Evolutionary conservation across 2,797 vertebrate species (phyloP), one percentile per base, ranked within the genome.

Genomic region (Xenopus petersii): DNA sequence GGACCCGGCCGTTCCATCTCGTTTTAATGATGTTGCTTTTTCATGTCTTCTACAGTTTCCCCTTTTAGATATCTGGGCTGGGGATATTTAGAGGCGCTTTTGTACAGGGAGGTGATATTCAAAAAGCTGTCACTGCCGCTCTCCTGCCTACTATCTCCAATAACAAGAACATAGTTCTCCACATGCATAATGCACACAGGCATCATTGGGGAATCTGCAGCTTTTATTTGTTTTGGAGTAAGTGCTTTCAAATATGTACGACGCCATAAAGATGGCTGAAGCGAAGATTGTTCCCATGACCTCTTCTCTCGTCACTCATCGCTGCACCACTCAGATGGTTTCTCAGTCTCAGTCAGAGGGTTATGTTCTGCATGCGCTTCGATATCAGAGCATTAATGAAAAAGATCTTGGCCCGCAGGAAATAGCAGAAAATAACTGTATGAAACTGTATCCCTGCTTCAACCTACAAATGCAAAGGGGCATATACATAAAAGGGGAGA

Each of bases 1-100:
- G 83, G 84, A 85, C 84, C 82, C 81, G 64, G 67, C 83, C 81
- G 12, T 62, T 67, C 26, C 64, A n/a, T 67, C 59, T 36, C 54
- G 67, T 74, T 79, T 58, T 79, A 66, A 79, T 59, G 61, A 65
- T 74, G 69, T 74, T 74, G 71, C 61, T 55, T 66, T 70, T 70
- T 36, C 54, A 49, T 24, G 51, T 78, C 75, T 73, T 70, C 70
- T 78, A 42, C 71, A 16, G 58, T 70, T 70, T 74, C 12, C 17
- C 65, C 70, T 71, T 61, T 63, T 17, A 70, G 61, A 74, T 70
- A 70, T 56, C 64, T 70, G 76, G 71, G 70, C 71, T 70, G 58
- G 10, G 12, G 76, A 69, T 71, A 73, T 70, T 69, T 73, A 65
- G 72, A 73, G 72, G 15, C 46, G 36, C 60, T 78, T 73, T 78